Evolutionary conservation across 2,797 vertebrate genomes (phyloP).

Genomic region (Melanogrammus aeglefinus): DNA sequence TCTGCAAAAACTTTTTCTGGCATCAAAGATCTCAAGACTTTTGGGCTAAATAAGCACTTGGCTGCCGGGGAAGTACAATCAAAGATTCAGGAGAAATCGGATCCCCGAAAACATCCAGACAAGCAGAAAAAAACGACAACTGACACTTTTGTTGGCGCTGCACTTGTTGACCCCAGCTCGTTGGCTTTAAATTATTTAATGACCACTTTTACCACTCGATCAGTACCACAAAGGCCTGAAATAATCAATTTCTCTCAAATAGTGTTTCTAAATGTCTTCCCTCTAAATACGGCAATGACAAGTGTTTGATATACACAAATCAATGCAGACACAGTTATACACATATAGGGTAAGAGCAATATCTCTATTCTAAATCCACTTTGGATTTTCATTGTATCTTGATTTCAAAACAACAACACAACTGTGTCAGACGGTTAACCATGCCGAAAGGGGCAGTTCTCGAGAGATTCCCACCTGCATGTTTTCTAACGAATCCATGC

Average conservation of each 20-base stretch:
- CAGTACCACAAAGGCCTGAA: not conserved
- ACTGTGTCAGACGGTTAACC: not conserved
- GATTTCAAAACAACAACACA: not conserved
- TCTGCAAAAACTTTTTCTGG: not conserved
- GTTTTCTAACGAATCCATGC: too few species aligned
- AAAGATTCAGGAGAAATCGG: not conserved
- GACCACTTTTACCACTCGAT: not conserved
- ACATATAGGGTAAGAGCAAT: not conserved
- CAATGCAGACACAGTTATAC: too few species aligned
- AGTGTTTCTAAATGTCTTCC: not conserved
- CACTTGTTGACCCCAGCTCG: not conserved
- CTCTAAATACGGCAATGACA: not conserved
- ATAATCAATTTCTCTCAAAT: not conserved
- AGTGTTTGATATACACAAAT: not conserved
- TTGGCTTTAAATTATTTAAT: not conserved
- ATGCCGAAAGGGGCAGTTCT: not conserved
- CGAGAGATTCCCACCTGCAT: too few species aligned
- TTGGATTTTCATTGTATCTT: not conserved
- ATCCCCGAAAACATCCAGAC: not conserved
- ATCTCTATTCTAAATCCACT: not conserved
- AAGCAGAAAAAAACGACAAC: not conserved
- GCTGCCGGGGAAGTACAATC: not conserved
- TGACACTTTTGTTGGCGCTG: not conserved
- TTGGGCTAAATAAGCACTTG: not conserved
- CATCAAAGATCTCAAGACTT: not conserved